Evolutionary conservation across 1,140 invertebrate genomes (phyloP).

Genomic region (Drosophila kanapiae): DNA sequence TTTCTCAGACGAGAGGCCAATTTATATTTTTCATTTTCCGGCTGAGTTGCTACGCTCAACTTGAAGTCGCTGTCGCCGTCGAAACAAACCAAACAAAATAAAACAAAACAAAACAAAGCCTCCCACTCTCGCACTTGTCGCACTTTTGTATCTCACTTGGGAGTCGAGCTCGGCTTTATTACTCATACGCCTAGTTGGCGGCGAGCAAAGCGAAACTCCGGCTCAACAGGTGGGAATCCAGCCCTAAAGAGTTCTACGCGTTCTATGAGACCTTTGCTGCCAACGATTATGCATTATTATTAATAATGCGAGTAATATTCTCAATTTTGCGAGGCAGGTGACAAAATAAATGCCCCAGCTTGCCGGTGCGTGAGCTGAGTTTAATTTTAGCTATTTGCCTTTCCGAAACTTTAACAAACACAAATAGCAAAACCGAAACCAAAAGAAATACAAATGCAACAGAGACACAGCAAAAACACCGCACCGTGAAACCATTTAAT

Average conservation of each 20-base stretch:
- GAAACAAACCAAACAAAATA: constrained; percentile 70
- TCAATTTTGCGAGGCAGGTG: constrained; percentile 63
- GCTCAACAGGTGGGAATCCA: constrained; percentile 30
- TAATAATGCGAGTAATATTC: constrained; percentile 62
- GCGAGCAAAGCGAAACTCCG: constrained; percentile 31
- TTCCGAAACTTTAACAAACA: constrained; percentile 70
- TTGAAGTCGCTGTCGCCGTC: constrained; percentile 50
- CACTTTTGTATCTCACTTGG: constrained; percentile 58
- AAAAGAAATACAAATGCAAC: constrained; percentile 22
- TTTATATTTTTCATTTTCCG: constrained; percentile 85
- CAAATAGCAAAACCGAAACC: constrained; percentile 53
- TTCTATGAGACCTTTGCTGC: constrained; percentile 44
- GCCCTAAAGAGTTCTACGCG: constrained; percentile 52
- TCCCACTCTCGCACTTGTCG: constrained; percentile 59
- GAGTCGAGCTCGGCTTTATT: constrained; percentile 62
- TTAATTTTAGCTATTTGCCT: constrained; percentile 74
- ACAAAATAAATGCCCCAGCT: constrained; percentile 78
- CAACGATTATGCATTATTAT: constrained; percentile 67
- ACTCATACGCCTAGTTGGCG: constrained; percentile 71
- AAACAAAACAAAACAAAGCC: constrained; percentile 51
- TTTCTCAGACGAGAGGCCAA: constrained; percentile 78
- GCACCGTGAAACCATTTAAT: constrained; percentile 47
- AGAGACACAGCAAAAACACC: constrained; percentile 16
- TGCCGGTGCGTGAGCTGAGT: constrained; percentile 60
- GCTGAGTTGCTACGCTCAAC: constrained; percentile 79